Evolutionary conservation across 2,888 invertebrate genomes (phyloP).

Genomic region (Alviniconcha strummeri): DNA sequence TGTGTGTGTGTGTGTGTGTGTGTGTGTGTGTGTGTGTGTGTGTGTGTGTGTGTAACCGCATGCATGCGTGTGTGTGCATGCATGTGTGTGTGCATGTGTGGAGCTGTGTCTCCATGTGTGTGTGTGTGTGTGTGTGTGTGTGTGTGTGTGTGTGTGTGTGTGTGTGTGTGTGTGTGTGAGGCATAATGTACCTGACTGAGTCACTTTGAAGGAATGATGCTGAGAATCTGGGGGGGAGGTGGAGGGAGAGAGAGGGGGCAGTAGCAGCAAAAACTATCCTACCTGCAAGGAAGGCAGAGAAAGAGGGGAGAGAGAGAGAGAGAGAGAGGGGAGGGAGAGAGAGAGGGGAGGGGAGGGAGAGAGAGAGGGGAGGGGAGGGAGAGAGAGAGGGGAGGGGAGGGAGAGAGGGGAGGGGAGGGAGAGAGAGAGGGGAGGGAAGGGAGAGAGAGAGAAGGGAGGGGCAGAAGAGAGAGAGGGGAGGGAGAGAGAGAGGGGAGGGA

Average conservation of each 20-base stretch:
- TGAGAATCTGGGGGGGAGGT: background rate
- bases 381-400: background rate
- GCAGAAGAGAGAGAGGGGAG: background rate
- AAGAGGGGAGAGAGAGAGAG: background rate
- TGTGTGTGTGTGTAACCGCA: background rate
- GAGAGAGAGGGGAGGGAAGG: too few relatives aligned
- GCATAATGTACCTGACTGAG: constrained; percentile 67
- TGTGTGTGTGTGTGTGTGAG: constrained; percentile 35
- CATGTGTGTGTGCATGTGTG: background rate
- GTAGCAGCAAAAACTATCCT: background rate
- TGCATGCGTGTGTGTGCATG: background rate
- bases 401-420: too few relatives aligned
- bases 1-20: background rate
- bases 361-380: too few relatives aligned
- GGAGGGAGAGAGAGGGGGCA: background rate
- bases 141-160: background rate
- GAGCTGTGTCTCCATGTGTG: background rate
- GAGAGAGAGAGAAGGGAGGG: too few relatives aligned
- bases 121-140: background rate
- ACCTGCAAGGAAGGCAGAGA: constrained; percentile 64
- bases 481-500: too few relatives aligned
- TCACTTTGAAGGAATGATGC: background rate
- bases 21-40: background rate
- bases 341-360: too few relatives aligned
- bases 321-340: too few relatives aligned